Base-by-base conservation (phyloP, 64 coral and sea anemone species). In the Montipora capricornis region DNA sequence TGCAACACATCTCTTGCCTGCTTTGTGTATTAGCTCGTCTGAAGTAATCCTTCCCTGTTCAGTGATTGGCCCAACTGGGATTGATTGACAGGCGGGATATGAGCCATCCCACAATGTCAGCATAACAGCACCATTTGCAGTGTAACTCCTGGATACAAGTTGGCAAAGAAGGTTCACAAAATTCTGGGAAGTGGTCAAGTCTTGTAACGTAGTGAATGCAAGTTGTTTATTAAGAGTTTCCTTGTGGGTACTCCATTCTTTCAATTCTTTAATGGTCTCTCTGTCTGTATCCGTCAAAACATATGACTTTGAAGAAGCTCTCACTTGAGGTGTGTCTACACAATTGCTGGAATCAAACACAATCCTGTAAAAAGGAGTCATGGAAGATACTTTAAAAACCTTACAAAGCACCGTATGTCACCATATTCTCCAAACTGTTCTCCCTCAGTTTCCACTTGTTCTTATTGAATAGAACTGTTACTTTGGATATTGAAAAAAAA, bases 81-180 rank as follows among this genome's bases (percentile, higher is more conserved):
- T 47, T 84, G 90, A 92, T 17, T 86, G 57, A 81, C 52, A 88
- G 37, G 67, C 44, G n/a, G 84, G 92, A n/a, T 22, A 45, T 13
- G 83, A 80, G 5, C 92, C 92, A 93, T 93, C 92, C 92, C 92
- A 93, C 9, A 93, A 64, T 80, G 46, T 73, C 48, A 93, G 22
- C 20, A 80, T 47, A 24, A 88, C 3, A 15, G 60, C 85, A 14
- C n/a, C 20, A 47, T 47, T 60, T 26, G 14, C 13, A 6, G 75
- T 87, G 16, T 81, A 44, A 44, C 84, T n/a, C 6, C 70, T 76
- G 22, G 84, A 78, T 29, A 93, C 62, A 9, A 93, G 47, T 88
- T 93, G 92, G 47, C 83, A 88, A 12, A 78, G 66, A 16, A 93
- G 24, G 52, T 93, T 88, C 16, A 93, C 20, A 58, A 70, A 93